Base-by-base conservation (phyloP, 2,888 invertebrate genomes). In the Lepidocyrtoides sp. region DNA sequence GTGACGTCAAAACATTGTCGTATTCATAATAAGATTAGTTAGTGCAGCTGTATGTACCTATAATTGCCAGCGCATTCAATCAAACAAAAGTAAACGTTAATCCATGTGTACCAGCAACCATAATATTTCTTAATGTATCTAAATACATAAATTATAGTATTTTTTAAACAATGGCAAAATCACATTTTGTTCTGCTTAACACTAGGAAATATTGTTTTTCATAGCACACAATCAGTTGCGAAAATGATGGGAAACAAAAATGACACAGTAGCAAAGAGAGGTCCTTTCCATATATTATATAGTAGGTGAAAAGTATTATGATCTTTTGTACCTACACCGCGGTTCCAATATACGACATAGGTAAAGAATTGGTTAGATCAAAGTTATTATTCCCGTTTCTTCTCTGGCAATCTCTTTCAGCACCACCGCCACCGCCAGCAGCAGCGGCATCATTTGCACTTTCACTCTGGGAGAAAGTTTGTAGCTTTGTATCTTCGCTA, bases 301-400 rank as follows among this genome's bases (percentile, higher is more conserved):
- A 36, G 36, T 12, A 48, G 48, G 48, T 4, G 14, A 48, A 48
- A 48, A 12, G 8, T 41, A 7, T 41, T 41, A 41, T 8, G 41
- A 41, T 14, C 12, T 48, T 48, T 48, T 17, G 26, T 48, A 4
- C 17, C 29, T 92, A 93, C n/a, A 93, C 93, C 29, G 93, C 93
- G 36, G 93, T 93, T n/a, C 93, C 93, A 63, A 93, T 88, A 51
- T 91, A 92, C 29, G 91, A 89, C 84, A 91, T 48, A 12, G 92
- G 92, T 44, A 93, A 79, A 83, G 79, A 10, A 60, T 87, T 86
- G 51, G 87, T 23, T 51, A 90, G 79, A 60, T 92, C 92, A 26
- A 91, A 91, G 69, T 92, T 93, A 86, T 93, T 93, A 90, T 93
- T 93, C 60, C 93, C 93, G 82, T 93, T 93, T 75, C 93, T 87